Evolutionary conservation across 1,140 invertebrate species (phyloP).

Genomic region (Heliconius nattereri): DNA sequence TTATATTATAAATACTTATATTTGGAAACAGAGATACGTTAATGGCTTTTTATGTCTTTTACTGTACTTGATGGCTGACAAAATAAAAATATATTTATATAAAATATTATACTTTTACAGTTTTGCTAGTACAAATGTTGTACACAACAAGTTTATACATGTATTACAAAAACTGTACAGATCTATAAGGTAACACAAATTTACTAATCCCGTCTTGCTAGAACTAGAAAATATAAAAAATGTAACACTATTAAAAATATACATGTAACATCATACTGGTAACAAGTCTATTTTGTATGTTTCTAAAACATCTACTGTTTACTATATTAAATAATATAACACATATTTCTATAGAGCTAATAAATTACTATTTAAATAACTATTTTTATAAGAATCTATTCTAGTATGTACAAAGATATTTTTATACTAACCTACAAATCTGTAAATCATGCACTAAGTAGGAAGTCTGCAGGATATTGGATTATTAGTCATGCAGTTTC

Average conservation of each 20-base stretch:
- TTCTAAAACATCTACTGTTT: constrained; percentile 15
- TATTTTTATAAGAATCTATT: constrained; percentile 32
- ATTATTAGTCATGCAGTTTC: constrained; percentile 34
- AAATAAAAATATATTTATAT: neutral
- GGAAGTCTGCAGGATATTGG: constrained; percentile 31
- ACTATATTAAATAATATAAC: constrained; percentile 13
- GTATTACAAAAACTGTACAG: neutral
- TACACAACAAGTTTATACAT: neutral
- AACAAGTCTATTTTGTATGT: constrained; percentile 8
- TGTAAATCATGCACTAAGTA: constrained; percentile 37
- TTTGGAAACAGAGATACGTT: neutral
- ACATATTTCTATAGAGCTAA: neutral
- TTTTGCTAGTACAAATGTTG: neutral
- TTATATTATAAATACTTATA: constrained; percentile 7
- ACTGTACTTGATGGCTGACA: neutral
- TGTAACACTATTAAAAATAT: neutral
- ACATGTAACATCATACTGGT: neutral
- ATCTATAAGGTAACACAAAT: neutral
- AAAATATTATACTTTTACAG: neutral
- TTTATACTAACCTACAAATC: constrained; percentile 26
- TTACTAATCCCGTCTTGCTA: neutral
- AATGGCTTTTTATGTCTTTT: neutral
- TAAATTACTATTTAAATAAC: constrained; percentile 28
- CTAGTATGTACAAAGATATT: constrained; percentile 25
- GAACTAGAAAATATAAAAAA: neutral